phyloP scores from a whole-genome alignment of 1,140 invertebrate genomes.

The Popillia japonica region DNA sequence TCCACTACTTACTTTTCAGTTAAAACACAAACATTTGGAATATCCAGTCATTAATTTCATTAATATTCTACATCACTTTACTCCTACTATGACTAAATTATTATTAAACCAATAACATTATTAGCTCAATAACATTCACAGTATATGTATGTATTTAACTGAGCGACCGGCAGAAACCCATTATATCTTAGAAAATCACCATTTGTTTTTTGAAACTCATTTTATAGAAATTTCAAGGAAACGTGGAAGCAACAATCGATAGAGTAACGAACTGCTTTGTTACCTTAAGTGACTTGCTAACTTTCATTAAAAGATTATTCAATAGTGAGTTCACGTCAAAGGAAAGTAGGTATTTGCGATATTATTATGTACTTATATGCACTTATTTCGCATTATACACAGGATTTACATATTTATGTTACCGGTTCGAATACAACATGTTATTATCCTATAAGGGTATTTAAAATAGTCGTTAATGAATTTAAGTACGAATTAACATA shows the following conservation, averaged over 20 bases:
- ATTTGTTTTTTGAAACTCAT: not conserved
- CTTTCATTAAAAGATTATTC: not conserved
- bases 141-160: not conserved
- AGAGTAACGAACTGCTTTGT: not conserved
- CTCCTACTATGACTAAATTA: not conserved
- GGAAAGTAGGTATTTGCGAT: not conserved
- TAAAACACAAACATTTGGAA: too few species aligned
- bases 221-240: slow-evolving; percentile 3
- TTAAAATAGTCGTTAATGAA: too few species aligned
- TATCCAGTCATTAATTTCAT: not conserved
- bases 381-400: too few species aligned
- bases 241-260: not conserved
- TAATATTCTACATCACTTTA: too few species aligned
- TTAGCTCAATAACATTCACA: not conserved
- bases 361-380: too few species aligned
- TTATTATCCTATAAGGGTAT: too few species aligned
- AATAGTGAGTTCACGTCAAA: not conserved
- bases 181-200: not conserved
- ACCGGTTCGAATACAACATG: too few species aligned
- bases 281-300: not conserved
- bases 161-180: not conserved
- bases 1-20: too few species aligned
- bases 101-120: not conserved
- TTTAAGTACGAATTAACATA: too few species aligned
- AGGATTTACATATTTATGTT: too few species aligned